These are phyloP conservation scores for Streptopelia turtur DNA, from an alignment of 2,797 vertebrate species.

Conservation along the genomic window DNA sequence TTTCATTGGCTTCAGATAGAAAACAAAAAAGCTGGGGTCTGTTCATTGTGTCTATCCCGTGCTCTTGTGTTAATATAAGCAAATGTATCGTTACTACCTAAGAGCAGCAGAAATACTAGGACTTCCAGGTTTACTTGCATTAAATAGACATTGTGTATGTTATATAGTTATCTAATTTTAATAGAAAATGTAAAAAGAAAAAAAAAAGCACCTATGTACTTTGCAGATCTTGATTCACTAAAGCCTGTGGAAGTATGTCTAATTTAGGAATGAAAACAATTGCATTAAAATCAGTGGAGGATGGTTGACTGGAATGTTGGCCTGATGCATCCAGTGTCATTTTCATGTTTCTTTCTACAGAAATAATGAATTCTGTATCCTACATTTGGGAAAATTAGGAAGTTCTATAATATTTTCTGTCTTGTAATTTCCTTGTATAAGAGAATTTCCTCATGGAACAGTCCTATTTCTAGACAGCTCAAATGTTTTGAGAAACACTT, in stretches of 20 bases:
- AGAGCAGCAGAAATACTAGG: neutral
- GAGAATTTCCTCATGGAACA: neutral
- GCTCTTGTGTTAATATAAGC: neutral
- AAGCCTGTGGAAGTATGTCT: neutral
- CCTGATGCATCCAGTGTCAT: neutral
- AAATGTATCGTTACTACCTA: neutral
- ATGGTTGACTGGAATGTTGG: neutral
- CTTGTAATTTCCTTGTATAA: neutral
- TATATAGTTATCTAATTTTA: neutral
- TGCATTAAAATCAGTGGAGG: neutral
- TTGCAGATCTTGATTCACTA: neutral
- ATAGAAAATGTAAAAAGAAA: neutral
- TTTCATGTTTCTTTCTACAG: neutral
- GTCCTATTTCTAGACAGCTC: neutral
- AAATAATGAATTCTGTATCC: neutral
- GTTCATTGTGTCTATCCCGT: neutral
- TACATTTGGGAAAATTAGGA: neutral
- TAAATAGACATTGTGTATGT: accelerated
- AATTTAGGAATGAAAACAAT: neutral
- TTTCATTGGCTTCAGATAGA: neutral
- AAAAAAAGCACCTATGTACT: accelerated
- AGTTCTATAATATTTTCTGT: neutral
- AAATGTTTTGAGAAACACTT: neutral
- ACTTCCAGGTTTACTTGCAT: neutral
- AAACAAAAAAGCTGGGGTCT: neutral